Evolutionary conservation across 2,888 invertebrate species (phyloP).

Genomic region (Drosophila demipolita): DNA sequence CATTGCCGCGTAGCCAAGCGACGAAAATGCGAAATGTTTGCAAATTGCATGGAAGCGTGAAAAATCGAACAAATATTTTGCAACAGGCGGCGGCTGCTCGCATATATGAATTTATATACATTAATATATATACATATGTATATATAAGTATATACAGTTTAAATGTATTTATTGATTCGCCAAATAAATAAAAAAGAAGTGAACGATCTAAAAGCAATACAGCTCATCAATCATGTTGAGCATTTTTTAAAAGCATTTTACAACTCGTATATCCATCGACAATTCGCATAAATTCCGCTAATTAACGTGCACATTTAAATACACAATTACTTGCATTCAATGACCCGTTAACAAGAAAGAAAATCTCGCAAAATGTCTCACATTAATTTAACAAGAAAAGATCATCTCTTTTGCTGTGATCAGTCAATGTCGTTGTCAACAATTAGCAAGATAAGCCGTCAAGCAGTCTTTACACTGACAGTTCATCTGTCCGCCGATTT

Average conservation of each 20-base stretch:
- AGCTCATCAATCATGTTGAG: slow-evolving; percentile 66
- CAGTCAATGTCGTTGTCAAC: slow-evolving; percentile 52
- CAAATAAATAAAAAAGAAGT: neutral
- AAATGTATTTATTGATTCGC: slow-evolving; percentile 67
- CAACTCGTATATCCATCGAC: slow-evolving; percentile 61
- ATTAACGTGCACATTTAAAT: slow-evolving; percentile 55
- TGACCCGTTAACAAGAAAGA: slow-evolving; percentile 44
- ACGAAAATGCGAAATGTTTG: slow-evolving; percentile 51
- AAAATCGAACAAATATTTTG: slow-evolving; percentile 71
- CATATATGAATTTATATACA: neutral
- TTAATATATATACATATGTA: neutral
- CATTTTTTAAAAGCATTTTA: slow-evolving; percentile 64
- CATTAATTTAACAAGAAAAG: slow-evolving; percentile 30
- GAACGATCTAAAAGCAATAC: slow-evolving; percentile 32
- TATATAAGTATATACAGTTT: slow-evolving; percentile 21
- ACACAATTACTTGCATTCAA: slow-evolving; percentile 66
- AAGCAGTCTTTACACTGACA: slow-evolving; percentile 15
- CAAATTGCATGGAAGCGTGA: slow-evolving; percentile 77
- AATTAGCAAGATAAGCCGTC: slow-evolving; percentile 62
- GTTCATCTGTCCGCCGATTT: slow-evolving; percentile 30
- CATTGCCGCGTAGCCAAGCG: slow-evolving; percentile 36
- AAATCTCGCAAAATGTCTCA: slow-evolving; percentile 21
- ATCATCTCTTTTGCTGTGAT: neutral
- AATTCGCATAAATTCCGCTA: slow-evolving; percentile 57
- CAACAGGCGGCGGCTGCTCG: slow-evolving; percentile 23